A percentile compares a stretch with the other conserved stretches of the same genome.
These are phyloP conservation scores for Pandemis cinnamomeana DNA, from an alignment of 2,888 invertebrate genomes.

Conservation along the genomic window DNA sequence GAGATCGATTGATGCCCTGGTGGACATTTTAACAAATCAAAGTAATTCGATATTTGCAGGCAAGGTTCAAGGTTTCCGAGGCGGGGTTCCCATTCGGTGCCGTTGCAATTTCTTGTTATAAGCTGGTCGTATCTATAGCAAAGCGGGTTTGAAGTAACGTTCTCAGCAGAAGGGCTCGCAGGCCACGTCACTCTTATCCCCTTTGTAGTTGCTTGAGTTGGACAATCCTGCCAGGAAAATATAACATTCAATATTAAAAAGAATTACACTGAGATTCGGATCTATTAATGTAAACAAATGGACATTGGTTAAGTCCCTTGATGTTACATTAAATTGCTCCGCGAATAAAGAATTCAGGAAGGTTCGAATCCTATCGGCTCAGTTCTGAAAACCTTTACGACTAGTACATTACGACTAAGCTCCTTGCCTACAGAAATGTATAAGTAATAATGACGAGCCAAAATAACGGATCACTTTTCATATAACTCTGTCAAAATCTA, in stretches of 20 bases:
- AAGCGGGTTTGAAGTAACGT: slow-evolving; percentile 65
- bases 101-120: slow-evolving; percentile 67
- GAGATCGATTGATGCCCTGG: slow-evolving; percentile 67
- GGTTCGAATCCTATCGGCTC: too few relatives aligned
- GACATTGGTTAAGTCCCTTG: not conserved
- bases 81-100: slow-evolving; percentile 62
- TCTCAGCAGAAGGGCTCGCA: slow-evolving; percentile 54
- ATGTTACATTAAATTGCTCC: too few relatives aligned
- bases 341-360: too few relatives aligned
- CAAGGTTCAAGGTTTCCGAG: slow-evolving; percentile 61
- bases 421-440: too few relatives aligned
- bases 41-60: slow-evolving; percentile 56
- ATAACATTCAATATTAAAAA: not conserved
- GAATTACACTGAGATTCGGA: not conserved
- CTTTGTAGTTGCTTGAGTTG: slow-evolving; percentile 60
- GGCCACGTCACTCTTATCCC: slow-evolving; percentile 69
- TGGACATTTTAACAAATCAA: slow-evolving; percentile 65
- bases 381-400: too few relatives aligned
- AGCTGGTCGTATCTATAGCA: slow-evolving; percentile 62
- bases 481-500: too few relatives aligned
- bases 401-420: too few relatives aligned
- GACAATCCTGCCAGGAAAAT: slow-evolving; percentile 62
- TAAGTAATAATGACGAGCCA: too few relatives aligned
- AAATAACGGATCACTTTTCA: too few relatives aligned
- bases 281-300: not conserved